Percentiles rank a stretch among this genome's conserved stretches.
These are phyloP conservation scores for Labroides dimidiatus DNA, from an alignment of 2,797 vertebrate genomes.

Conservation along the genomic window DNA sequence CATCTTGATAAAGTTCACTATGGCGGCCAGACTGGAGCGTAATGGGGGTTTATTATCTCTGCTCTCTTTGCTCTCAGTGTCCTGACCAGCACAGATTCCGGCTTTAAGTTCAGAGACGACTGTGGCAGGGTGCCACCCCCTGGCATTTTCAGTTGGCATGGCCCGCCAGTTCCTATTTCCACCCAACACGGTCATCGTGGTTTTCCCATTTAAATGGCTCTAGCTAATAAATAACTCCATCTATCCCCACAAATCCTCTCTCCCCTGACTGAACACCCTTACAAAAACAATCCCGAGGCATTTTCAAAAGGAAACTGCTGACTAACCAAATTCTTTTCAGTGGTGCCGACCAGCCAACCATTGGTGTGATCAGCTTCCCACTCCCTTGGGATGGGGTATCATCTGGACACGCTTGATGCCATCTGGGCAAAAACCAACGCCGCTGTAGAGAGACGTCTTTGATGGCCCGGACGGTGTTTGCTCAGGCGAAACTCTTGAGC, in stretches of 20 bases:
- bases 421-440: slow-evolving; percentile 35
- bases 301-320: slow-evolving; percentile 86
- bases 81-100: slow-evolving; percentile 31
- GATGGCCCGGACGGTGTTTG: slow-evolving; percentile 1
- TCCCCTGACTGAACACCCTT: slow-evolving; percentile 81
- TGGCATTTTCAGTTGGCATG: slow-evolving; percentile 81
- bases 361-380: slow-evolving; percentile 77
- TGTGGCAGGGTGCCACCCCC: slow-evolving; percentile 72
- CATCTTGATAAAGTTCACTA: slow-evolving; percentile 62
- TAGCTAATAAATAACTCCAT: slow-evolving; percentile 86
- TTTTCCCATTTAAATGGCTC: slow-evolving; percentile 82
- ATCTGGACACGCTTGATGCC: slow-evolving; percentile 46
- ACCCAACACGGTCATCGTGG: slow-evolving; percentile 73
- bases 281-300: slow-evolving; percentile 82
- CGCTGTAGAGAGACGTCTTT: slow-evolving; percentile 11
- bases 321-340: slow-evolving; percentile 84
- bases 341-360: slow-evolving; percentile 72
- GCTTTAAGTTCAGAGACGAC: slow-evolving; percentile 63
- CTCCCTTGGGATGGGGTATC: slow-evolving; percentile 66
- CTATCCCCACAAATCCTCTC: slow-evolving; percentile 83
- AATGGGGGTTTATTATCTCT: slow-evolving; percentile 49
- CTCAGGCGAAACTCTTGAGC: too few relatives aligned
- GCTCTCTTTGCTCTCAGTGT: slow-evolving; percentile 61
- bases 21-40: slow-evolving; percentile 32
- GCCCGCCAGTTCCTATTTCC: slow-evolving; percentile 84